These are phyloP conservation scores for Urocynchramus pylzowi DNA, from an alignment of 2,113 vertebrate species.

Conservation along the genomic window DNA sequence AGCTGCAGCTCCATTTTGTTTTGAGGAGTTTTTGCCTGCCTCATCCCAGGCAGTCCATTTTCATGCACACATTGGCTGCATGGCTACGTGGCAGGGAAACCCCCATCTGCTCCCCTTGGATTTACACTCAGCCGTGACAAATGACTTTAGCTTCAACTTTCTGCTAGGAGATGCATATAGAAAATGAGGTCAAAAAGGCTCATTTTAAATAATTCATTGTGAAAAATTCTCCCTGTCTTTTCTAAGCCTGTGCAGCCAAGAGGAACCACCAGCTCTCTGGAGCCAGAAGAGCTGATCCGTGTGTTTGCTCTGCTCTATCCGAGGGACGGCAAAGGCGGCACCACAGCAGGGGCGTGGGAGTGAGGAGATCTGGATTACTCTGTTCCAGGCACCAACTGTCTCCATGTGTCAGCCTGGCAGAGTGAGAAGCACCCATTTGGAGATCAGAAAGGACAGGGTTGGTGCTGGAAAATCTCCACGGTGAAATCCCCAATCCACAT, in stretches of 20 bases:
- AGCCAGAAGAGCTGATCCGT: background rate
- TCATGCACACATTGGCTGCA: background rate
- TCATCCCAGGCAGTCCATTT: constrained; percentile 10
- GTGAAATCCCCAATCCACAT: background rate
- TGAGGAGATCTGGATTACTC: constrained; percentile 37
- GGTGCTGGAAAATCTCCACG: background rate
- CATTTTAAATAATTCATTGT: constrained; percentile 57
- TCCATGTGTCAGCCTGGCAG: background rate
- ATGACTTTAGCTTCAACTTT: constrained; percentile 54
- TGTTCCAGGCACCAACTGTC: constrained; percentile 42
- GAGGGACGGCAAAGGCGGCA: background rate
- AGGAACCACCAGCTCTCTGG: constrained; percentile 7
- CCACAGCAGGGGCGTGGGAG: constrained; percentile 52
- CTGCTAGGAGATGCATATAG: constrained; percentile 43
- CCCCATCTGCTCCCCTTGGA: constrained; percentile 62
- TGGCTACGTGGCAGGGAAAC: constrained; percentile 26
- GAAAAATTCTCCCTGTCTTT: constrained; percentile 2
- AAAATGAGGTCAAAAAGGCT: constrained; percentile 64
- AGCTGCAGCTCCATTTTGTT: background rate
- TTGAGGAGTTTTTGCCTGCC: background rate
- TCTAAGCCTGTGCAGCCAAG: constrained; percentile 17
- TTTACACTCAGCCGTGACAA: constrained; percentile 40
- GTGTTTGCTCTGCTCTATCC: background rate
- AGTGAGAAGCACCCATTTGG: background rate
- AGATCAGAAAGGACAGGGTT: background rate